Evolutionary conservation across 2,113 vertebrate genomes (phyloP).

Genomic region (Holacanthus passer): DNA sequence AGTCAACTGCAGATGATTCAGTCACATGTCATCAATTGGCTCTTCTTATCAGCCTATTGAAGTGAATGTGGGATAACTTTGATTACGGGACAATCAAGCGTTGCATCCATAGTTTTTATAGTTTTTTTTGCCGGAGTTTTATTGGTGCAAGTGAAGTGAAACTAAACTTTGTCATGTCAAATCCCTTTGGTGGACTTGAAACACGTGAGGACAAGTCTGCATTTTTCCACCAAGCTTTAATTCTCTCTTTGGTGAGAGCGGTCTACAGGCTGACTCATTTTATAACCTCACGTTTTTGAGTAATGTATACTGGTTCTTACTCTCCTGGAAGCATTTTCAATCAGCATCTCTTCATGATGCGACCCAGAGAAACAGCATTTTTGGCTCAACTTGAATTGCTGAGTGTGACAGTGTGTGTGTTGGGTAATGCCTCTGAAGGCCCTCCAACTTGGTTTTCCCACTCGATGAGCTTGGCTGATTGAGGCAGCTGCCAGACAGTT

Average conservation of each 20-base stretch:
- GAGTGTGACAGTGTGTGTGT: conserved; percentile 26
- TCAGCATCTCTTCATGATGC: conserved; percentile 25
- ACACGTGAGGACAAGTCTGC: conserved; percentile 7
- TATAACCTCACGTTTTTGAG: conserved; percentile 14
- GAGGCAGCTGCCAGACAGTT: conserved; percentile 74
- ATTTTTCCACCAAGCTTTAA: conserved; percentile 33
- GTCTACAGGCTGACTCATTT: neutral
- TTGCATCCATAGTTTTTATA: neutral
- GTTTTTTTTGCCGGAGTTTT: neutral
- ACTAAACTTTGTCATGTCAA: neutral
- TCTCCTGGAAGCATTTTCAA: conserved; percentile 8
- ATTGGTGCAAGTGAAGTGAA: neutral
- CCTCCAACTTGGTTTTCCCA: conserved; percentile 28
- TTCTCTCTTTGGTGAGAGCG: conserved; percentile 7
- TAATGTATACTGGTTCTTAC: conserved; percentile 17
- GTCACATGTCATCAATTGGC: neutral
- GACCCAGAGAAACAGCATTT: conserved; percentile 23
- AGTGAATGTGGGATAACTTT: neutral
- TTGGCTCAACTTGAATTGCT: conserved; percentile 47
- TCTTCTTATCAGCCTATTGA: neutral
- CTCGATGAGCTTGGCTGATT: conserved; percentile 34
- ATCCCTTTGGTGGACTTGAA: conserved; percentile 12
- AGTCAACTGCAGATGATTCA: neutral
- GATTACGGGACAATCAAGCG: neutral
- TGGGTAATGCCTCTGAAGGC: conserved; percentile 43